Percentiles rank a stretch among this genome's conserved stretches.
Conservation (phyloP, 2,113 vertebrate species). For the Percopsis transmontana region DNA sequence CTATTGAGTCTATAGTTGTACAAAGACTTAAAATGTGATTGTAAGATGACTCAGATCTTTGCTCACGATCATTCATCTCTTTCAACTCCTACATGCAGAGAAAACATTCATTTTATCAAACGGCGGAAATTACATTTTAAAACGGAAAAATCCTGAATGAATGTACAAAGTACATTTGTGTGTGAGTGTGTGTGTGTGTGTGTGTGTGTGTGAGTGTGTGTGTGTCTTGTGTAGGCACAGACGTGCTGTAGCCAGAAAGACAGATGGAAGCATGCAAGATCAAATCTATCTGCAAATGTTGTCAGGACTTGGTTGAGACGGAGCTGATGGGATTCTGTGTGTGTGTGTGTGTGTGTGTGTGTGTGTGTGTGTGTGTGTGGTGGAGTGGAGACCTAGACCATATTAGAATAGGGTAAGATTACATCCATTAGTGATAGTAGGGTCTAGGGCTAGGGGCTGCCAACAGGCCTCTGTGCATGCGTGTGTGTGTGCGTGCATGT, state of each 20-base stretch:
- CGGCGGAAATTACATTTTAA: slow-evolving; percentile 5
- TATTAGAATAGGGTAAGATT: slow-evolving; percentile 42
- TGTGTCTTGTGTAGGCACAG: slow-evolving; percentile 26
- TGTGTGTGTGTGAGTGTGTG: slow-evolving; percentile 3
- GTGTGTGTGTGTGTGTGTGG: slow-evolving; percentile 7
- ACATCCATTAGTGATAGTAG: slow-evolving; percentile 58
- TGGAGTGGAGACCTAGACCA: slow-evolving; percentile 23
- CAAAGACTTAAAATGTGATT: no score
- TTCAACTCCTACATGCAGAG: background rate
- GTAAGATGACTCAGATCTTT: no score
- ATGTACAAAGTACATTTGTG: background rate
- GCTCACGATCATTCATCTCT: no score
- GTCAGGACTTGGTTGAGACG: slow-evolving; percentile 15
- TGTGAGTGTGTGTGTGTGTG: background rate
- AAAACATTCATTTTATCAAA: background rate
- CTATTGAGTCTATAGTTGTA: no score
- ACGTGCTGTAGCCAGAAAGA: slow-evolving; percentile 30
- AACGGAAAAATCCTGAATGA: background rate
- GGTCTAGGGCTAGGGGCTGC: slow-evolving; percentile 24
- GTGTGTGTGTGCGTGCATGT: background rate
- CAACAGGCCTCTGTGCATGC: background rate
- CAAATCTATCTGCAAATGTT: slow-evolving; percentile 18
- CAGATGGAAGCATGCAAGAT: slow-evolving; percentile 54
- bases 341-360: slow-evolving; percentile 1
- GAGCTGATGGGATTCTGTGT: slow-evolving; percentile 22